These are phyloP conservation scores for Gymnothorax reevesii DNA, from an alignment of 2,797 vertebrate species.

Conservation along the genomic window DNA sequence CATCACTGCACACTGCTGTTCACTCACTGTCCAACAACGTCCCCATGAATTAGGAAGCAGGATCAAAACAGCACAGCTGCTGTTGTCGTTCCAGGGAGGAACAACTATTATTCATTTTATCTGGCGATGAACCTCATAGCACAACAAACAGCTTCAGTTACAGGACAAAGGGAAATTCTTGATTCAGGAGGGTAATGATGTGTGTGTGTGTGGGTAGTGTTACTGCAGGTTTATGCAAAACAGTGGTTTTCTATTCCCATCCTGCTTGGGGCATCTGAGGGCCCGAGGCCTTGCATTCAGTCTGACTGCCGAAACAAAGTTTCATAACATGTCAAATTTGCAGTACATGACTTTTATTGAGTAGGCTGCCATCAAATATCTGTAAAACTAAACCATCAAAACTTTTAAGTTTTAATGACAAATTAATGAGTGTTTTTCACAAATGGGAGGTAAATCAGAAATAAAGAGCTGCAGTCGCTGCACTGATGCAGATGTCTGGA, in stretches of 20 bases:
- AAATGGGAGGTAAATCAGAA: no score
- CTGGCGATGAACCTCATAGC: not conserved
- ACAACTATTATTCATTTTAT: not conserved
- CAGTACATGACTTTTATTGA: not conserved
- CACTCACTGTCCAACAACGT: no score
- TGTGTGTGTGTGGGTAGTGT: not conserved
- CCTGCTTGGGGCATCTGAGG: not conserved
- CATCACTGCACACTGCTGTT: no score
- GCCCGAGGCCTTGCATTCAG: not conserved
- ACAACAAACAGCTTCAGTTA: not conserved
- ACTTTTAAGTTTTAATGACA: no score
- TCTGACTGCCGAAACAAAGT: not conserved
- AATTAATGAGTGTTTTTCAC: no score
- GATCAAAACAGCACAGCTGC: not conserved
- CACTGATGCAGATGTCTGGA: no score
- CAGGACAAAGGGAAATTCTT: not conserved
- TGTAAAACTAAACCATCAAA: no score
- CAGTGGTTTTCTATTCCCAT: not conserved
- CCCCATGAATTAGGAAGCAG: no score
- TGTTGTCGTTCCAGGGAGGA: not conserved
- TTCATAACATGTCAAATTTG: not conserved
- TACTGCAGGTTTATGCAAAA: not conserved
- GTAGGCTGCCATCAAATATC: no score
- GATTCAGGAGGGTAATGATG: not conserved
- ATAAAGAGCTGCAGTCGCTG: no score